Evolutionary conservation across 2,113 vertebrate genomes (phyloP).

Genomic region (Peromyscus leucopus): DNA sequence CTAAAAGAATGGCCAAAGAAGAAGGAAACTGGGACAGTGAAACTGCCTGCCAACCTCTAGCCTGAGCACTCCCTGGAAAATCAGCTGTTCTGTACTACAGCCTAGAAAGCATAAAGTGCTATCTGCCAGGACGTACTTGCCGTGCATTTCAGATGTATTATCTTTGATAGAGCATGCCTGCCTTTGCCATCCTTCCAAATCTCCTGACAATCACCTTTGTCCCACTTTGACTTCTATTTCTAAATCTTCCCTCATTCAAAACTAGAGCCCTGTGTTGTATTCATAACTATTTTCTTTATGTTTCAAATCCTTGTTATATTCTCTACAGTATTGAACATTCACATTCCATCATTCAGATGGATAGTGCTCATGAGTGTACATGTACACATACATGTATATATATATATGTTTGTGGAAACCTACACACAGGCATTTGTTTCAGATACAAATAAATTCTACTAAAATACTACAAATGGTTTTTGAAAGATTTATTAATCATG

Average conservation of each 20-base stretch:
- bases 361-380: background rate
- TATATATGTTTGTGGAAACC: background rate
- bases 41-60: background rate
- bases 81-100: background rate
- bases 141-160: background rate
- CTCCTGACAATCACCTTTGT: conserved; percentile 39
- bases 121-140: background rate
- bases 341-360: background rate
- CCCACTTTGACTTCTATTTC: conserved; percentile 21
- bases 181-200: background rate
- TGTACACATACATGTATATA: too few species aligned
- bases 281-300: conserved; percentile 34
- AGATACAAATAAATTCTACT: conserved; percentile 49
- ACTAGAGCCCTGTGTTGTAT: background rate
- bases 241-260: conserved; percentile 33
- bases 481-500: background rate
- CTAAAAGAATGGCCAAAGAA: conserved; percentile 35
- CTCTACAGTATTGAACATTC: background rate
- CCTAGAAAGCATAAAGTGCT: conserved; percentile 8
- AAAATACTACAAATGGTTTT: background rate
- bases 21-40: background rate
- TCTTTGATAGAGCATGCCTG: background rate
- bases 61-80: background rate
- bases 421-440: background rate
- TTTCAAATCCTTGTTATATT: conserved; percentile 35